Conservation (phyloP, 2,888 invertebrate species). For the Bembecia ichneumoniformis region DNA sequence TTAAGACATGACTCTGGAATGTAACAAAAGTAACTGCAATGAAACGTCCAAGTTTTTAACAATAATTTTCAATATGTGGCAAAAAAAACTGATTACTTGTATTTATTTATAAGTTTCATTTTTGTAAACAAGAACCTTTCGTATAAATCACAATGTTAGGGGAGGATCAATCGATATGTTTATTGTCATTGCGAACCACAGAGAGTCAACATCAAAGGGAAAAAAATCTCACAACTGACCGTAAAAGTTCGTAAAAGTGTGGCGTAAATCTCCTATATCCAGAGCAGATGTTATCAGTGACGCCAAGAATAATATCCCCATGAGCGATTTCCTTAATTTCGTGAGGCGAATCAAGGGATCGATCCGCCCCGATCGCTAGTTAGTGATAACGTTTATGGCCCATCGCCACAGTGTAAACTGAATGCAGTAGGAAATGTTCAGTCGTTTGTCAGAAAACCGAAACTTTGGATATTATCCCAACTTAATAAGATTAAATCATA, state of each 20-base stretch:
- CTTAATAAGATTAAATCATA: too few species aligned
- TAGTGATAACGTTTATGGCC: constrained; percentile 65
- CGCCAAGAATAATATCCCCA: constrained; percentile 64
- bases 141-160: too few species aligned
- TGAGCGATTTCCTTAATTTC: constrained; percentile 73
- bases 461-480: too few species aligned
- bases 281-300: constrained; percentile 34
- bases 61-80: too few species aligned
- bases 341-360: constrained; percentile 66
- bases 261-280: constrained; percentile 37
- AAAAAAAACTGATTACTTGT: too few species aligned
- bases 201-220: constrained; percentile 2
- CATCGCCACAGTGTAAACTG: constrained; percentile 35
- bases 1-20: too few species aligned
- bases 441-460: too few species aligned
- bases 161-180: background rate
- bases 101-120: too few species aligned
- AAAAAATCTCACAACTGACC: constrained; percentile 18
- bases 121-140: too few species aligned
- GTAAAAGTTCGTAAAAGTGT: constrained; percentile 35
- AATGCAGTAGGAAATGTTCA: background rate
- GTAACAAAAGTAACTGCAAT: too few species aligned
- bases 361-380: constrained; percentile 67
- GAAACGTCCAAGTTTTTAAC: too few species aligned
- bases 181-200: background rate